Evolutionary conservation across 2,797 vertebrate species (phyloP).

Genomic region (Thunnus albacares): DNA sequence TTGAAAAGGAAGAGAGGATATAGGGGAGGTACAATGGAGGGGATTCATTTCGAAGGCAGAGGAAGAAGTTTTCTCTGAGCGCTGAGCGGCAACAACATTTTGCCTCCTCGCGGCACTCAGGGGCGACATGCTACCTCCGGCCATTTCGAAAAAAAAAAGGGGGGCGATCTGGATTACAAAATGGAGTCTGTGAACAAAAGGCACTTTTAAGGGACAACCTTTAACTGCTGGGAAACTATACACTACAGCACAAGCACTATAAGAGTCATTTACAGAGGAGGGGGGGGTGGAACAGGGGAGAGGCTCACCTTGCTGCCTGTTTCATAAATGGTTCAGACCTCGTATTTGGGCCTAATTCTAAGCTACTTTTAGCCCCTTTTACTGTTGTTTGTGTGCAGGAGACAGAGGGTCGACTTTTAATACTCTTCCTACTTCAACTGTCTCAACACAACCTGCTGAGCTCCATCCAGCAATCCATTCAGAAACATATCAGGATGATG

Average conservation of each 20-base stretch:
- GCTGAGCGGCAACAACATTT: slow-evolving; percentile 44
- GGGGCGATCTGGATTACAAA: slow-evolving; percentile 85
- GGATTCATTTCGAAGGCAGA: slow-evolving; percentile 68
- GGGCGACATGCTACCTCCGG: slow-evolving; percentile 71
- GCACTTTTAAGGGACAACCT: slow-evolving; percentile 91
- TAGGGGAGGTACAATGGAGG: slow-evolving; percentile 75
- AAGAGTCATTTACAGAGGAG: slow-evolving; percentile 86
- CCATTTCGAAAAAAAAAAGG: slow-evolving; percentile 57
- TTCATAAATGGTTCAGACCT: slow-evolving; percentile 68
- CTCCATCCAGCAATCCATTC: slow-evolving; percentile 34
- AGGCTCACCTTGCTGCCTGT: slow-evolving; percentile 76
- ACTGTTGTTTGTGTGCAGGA: slow-evolving; percentile 36
- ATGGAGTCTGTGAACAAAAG: slow-evolving; percentile 90
- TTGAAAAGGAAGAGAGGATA: slow-evolving; percentile 84
- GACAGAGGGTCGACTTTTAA: slow-evolving; percentile 35
- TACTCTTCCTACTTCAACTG: slow-evolving; percentile 43
- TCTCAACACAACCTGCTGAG: slow-evolving; percentile 58
- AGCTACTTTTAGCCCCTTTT: slow-evolving; percentile 29
- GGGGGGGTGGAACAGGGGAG: slow-evolving; percentile 65
- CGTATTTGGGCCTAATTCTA: slow-evolving; percentile 43
- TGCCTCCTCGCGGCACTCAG: slow-evolving; percentile 56
- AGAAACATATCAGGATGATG: slow-evolving; percentile 36
- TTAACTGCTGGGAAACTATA: slow-evolving; percentile 89
- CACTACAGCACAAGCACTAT: slow-evolving; percentile 88
- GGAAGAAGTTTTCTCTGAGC: slow-evolving; percentile 59